Conservation (phyloP, 2,113 vertebrate genomes). For the Peromyscus leucopus region DNA sequence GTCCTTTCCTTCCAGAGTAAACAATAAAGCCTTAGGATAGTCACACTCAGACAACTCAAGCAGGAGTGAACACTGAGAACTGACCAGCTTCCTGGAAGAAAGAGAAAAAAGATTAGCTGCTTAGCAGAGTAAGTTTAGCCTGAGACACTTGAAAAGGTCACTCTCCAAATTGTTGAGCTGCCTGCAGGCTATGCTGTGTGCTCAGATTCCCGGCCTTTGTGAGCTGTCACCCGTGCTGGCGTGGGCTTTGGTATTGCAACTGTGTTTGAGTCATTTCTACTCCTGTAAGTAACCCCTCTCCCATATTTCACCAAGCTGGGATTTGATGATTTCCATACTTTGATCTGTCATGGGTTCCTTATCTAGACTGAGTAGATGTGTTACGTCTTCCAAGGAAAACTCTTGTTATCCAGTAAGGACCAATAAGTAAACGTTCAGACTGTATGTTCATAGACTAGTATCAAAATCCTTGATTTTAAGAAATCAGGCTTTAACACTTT, state of each 20-base stretch:
- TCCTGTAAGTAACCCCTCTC: neutral
- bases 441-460: neutral
- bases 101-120: neutral
- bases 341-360: neutral
- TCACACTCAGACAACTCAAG: neutral
- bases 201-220: neutral
- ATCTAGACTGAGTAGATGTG: neutral
- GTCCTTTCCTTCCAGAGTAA: neutral
- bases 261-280: neutral
- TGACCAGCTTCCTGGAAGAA: neutral
- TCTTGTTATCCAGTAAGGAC: neutral
- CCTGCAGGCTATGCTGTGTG: neutral
- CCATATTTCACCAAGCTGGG: neutral
- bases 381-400: neutral
- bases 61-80: neutral
- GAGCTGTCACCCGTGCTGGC: neutral
- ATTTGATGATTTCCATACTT: neutral
- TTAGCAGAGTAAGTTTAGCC: neutral
- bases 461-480: neutral
- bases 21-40: neutral
- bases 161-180: no score
- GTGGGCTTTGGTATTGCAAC: neutral
- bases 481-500: neutral
- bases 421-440: neutral
- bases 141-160: neutral